phyloP scores from a whole-genome alignment of 2,888 invertebrate genomes.

The Epicampocera succincta region DNA sequence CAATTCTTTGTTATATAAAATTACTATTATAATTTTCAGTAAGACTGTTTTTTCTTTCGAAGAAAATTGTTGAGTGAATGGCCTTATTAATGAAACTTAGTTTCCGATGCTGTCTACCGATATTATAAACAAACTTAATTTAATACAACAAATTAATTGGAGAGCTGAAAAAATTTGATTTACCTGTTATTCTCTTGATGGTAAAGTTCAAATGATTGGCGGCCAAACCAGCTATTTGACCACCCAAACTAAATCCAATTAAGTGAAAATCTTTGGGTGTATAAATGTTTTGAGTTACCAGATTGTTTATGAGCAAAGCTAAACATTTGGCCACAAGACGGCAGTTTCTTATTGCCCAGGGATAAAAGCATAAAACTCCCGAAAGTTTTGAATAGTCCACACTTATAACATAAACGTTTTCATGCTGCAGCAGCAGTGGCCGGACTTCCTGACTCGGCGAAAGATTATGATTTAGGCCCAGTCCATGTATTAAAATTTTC shows the following conservation, averaged over 20 bases:
- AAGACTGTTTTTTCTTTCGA: too few relatives aligned
- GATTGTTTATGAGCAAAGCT: slow-evolving; percentile 83
- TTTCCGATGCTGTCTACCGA: too few relatives aligned
- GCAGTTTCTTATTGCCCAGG: slow-evolving; percentile 84
- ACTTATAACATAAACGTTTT: slow-evolving; percentile 84
- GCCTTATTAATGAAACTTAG: too few relatives aligned
- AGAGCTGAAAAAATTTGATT: not conserved
- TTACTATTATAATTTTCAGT: too few relatives aligned
- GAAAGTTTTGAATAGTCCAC: slow-evolving; percentile 85
- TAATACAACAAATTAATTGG: too few relatives aligned
- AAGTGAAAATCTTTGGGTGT: slow-evolving; percentile 83
- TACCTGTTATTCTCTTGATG: slow-evolving; percentile 84
- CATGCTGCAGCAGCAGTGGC: slow-evolving; percentile 84
- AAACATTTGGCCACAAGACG: slow-evolving; percentile 84
- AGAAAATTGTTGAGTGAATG: too few relatives aligned
- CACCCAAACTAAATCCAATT: slow-evolving; percentile 86
- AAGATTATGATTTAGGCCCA: slow-evolving; percentile 83
- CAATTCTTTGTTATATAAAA: too few relatives aligned
- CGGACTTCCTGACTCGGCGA: slow-evolving; percentile 85
- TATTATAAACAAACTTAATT: too few relatives aligned
- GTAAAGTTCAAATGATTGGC: slow-evolving; percentile 82
- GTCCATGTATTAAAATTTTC: slow-evolving; percentile 85
- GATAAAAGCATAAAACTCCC: slow-evolving; percentile 84
- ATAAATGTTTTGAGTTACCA: slow-evolving; percentile 82
- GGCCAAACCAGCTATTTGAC: slow-evolving; percentile 84